Evolutionary conservation across 2,888 invertebrate species (phyloP), one percentile per base, ranked within the genome.

Genomic region (Choreutis nemorana): DNA sequence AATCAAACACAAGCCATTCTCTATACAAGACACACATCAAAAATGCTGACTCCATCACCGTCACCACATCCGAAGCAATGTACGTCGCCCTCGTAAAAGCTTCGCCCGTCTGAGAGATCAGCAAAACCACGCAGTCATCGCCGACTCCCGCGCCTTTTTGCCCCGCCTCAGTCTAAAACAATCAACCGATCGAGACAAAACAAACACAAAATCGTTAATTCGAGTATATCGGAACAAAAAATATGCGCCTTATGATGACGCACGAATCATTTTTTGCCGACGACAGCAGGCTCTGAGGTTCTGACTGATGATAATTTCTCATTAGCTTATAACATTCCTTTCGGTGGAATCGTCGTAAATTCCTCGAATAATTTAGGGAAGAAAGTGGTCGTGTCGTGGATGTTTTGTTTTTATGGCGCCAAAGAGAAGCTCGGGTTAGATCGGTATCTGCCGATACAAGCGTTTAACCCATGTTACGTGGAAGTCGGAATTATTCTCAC

Each of bases 371-470:
- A 73, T 77, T 77, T 77, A 59, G 64, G 71, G 66, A 71, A 73
- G 75, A 75, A 75, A 75, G 75, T 73, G 67, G 73, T 65, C 59
- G 62, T 66, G 68, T 64, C 60, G 60, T 53, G 54, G 65, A 66
- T 62, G 73, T 75, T 77, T 78, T 75, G 75, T 78, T 78, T 78
- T 78, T 78, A 75, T 77, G 78, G 77, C 78, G 78, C 78, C 78
- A 75, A 63, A 64, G 58, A 55, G 61, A 55, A 65, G 70, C 58
- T 54, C 66, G 70, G 66, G 68, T 73, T 71, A 73, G 77, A 78
- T 78, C 72, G 58, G 71, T 73, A 75, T 77, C 75, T 59, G 41
- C 45, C 58, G 67, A 72, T 75, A 73, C 77, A 75, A 71, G 63
- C 75, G 66, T 73, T 75, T 75, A 75, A 75, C 72, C 71, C 71